Conservation (phyloP, 2,113 vertebrate species). For the Zeus faber region DNA sequence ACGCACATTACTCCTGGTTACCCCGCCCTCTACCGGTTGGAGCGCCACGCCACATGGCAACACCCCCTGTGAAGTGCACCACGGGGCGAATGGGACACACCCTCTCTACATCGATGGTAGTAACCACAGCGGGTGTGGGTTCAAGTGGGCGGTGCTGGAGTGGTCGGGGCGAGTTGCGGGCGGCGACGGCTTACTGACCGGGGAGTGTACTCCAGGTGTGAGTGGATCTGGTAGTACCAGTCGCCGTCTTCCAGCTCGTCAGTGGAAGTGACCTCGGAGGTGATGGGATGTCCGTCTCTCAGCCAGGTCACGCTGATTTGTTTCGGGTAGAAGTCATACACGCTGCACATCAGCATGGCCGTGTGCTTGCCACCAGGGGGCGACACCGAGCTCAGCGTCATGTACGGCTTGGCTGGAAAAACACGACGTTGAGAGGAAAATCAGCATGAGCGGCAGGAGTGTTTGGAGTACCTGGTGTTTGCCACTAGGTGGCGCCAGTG, state of each 20-base stretch:
- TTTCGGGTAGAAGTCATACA: constrained; percentile 42
- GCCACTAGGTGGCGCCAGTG: not conserved
- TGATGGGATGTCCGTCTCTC: constrained; percentile 26
- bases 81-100: no score
- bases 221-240: constrained; percentile 62
- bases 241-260: constrained; percentile 50
- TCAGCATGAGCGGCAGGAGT: no score
- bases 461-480: no score
- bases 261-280: constrained; percentile 19
- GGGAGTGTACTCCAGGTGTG: constrained; percentile 49
- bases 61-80: no score
- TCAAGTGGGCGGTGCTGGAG: no score
- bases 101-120: no score
- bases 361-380: constrained; percentile 14
- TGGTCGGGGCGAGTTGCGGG: no score
- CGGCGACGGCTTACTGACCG: not conserved
- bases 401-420: constrained; percentile 31
- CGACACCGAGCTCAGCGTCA: constrained; percentile 15
- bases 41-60: no score
- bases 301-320: constrained; percentile 44
- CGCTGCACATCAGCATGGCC: constrained; percentile 41
- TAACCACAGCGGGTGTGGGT: no score
- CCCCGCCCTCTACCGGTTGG: no score
- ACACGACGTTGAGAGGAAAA: not conserved
- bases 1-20: no score